Base-by-base conservation (phyloP, 2,113 vertebrate genomes). In the Pterocles gutturalis region DNA sequence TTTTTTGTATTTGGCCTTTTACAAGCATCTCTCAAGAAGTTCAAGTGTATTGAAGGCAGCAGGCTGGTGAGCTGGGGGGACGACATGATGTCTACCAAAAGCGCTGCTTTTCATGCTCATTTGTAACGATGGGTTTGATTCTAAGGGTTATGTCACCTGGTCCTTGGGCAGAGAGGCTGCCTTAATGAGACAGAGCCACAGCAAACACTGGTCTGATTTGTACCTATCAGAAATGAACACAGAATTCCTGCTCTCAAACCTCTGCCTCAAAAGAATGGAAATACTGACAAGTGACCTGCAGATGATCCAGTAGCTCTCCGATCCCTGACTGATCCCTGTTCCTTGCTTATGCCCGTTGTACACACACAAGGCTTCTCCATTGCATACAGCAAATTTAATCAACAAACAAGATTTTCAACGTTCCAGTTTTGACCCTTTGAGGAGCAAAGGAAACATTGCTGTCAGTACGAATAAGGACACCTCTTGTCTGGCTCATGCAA, bases 381-480 rank as follows among this genome's bases (percentile, higher is more conserved):
- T 3, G 9, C 34, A 22, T 5, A 22, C 15, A n/a, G 43, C 65
- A 36, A 84, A 87, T 66, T 38, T n/a, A n/a, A 67, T 67, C 65
- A 75, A 84, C 77, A 87, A 83, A 73, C 25, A 46, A 72, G 87
- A n/a, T 71, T 64, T 22, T 53, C 83, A 75, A 71, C 8, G 0
- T 81, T 70, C 1, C 5, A 75, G 76, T 78, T 87, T 54, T 81
- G 46, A 83, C 69, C 51, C 76, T 79, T 72, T 64, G 0, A 0
- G 86, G 48, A 84, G 83, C 43, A 81, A 84, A 89, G 65, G 80
- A 88, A 90, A 83, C 55, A 26, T 4, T 38, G 49, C 57, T 10
- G 3, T 58, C 73, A 54, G 18, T 31, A 95, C 77, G 80, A 96
- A 97, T 87, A 93, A 96, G 65, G 77, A 70, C 34, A 26, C 21